Evolutionary conservation across 2,888 invertebrate genomes (phyloP).

Genomic region (Ormyrus pomaceus): DNA sequence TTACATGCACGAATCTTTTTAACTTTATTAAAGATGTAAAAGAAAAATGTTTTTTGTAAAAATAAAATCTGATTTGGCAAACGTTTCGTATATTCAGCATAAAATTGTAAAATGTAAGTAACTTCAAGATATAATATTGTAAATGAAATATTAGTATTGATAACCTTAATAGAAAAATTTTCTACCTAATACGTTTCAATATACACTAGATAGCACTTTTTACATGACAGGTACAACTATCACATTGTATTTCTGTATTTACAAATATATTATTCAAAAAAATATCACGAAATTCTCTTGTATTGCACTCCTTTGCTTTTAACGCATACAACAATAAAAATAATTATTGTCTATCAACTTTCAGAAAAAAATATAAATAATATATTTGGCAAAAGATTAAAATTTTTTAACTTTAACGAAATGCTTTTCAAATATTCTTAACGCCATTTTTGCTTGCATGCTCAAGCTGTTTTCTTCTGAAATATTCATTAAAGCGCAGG

Average conservation of each 20-base stretch:
- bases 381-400: conserved; percentile 45
- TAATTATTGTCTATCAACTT: conserved; percentile 39
- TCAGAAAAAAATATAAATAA: conserved; percentile 32
- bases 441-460: conserved; percentile 32
- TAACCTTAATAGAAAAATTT: no score
- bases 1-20: neutral
- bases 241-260: conserved; percentile 37
- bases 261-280: conserved; percentile 51
- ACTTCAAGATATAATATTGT: conserved; percentile 9
- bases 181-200: no score
- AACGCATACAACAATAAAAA: conserved; percentile 28
- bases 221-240: conserved; percentile 32
- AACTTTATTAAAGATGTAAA: no score
- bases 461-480: conserved; percentile 77
- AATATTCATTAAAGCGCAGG: conserved; percentile 85
- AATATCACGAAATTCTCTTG: conserved; percentile 29
- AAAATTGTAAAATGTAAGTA: neutral
- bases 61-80: no score
- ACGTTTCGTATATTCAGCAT: no score
- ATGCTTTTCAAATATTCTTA: conserved; percentile 45
- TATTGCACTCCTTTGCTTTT: conserved; percentile 39
- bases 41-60: no score
- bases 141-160: no score
- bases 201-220: conserved; percentile 29
- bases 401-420: conserved; percentile 12